phyloP scores from a whole-genome alignment of 37 sponge, comb jelly and placozoan genomes.

The Bolinopsis microptera region DNA sequence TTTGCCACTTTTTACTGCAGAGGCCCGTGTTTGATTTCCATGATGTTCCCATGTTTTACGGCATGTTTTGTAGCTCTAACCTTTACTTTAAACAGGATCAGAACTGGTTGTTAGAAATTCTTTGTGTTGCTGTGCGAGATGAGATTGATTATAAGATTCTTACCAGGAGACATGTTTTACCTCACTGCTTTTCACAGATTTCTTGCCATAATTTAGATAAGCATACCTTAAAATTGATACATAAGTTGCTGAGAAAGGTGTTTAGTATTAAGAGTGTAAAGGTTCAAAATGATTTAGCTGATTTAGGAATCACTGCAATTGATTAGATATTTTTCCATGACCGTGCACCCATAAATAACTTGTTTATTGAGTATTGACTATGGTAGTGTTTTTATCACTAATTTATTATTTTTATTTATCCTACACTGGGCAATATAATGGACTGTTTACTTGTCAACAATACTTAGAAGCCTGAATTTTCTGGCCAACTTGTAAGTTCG shows the following conservation, averaged over 20 bases:
- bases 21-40: slow-evolving; percentile 41
- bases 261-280: neutral
- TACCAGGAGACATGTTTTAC: neutral
- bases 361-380: no score
- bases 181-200: slow-evolving; percentile 26
- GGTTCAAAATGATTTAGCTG: neutral
- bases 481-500: no score
- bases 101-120: slow-evolving; percentile 49
- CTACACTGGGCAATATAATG: no score
- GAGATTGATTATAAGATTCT: slow-evolving; percentile 33
- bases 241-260: slow-evolving; percentile 4
- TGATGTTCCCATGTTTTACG: slow-evolving; percentile 62
- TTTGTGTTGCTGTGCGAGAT: slow-evolving; percentile 32
- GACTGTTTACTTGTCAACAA: no score
- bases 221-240: neutral
- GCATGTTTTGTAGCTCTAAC: slow-evolving; percentile 43
- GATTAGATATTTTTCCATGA: no score
- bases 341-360: no score
- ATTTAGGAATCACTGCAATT: neutral
- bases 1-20: slow-evolving; percentile 57
- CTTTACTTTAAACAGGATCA: neutral
- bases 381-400: no score
- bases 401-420: no score
- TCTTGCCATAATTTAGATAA: neutral
- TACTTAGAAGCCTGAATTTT: no score